Evolutionary conservation across 2,888 invertebrate species (phyloP), one percentile per base, ranked within the genome.

Genomic region (Eupithecia insigniata): DNA sequence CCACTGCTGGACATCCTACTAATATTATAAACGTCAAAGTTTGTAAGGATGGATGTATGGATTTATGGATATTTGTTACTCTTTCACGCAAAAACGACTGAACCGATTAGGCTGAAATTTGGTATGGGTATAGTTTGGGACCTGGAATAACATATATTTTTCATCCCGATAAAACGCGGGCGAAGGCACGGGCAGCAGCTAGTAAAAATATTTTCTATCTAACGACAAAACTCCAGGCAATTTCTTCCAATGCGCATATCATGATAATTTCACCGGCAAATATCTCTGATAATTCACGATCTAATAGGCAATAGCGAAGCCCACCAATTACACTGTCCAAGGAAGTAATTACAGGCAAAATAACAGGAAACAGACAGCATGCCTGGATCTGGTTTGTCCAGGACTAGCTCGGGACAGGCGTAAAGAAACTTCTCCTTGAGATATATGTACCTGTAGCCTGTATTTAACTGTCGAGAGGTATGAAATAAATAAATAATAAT

Each of bases 311-410:
- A 71, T 70, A 39, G 36, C 36, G 28, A 64, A 60, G 66, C 69
- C 55, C 65, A 26, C 55, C 70, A 69, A 71, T 71, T 71, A 71
- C 55, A 36, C 55, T 67, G 71, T 71, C 67, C 62, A 28, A 66
- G 70, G 70, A 70, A 71, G 71, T 67, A 67, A 67, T 67, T 71
- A 71, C 39, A 30, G 46, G 39, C 16, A 43, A 65, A 60, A 62
- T 34, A 62, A 34, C 39, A 39, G 66, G 34, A 70, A 61, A 67
- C 67, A 22, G 22, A 60, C 60, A 18, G 60, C 60, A 3, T 60
- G 22, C 60, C 30, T 60, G 60, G 30, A 60, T 30, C 60, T 60
- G 60, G 60, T 60, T 60, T 60, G 60, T 30, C 26, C 60, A 30
- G 60, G 30, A 60, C 16, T 60, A 18, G 14, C 55, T 22, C 12